Evolutionary conservation across 2,888 invertebrate genomes (phyloP).

Genomic region (Leucophenga maculata): DNA sequence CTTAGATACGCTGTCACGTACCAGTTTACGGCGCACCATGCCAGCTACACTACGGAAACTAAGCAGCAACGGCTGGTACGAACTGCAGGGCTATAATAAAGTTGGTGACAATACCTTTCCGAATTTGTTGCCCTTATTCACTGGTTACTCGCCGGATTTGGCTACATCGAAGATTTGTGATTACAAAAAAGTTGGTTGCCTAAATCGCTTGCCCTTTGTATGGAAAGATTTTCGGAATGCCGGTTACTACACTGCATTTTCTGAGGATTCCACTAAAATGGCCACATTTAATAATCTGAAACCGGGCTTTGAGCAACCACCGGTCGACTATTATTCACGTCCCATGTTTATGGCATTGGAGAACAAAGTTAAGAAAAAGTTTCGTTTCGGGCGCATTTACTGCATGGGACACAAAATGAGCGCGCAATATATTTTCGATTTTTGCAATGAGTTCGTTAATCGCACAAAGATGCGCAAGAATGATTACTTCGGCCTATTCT

Average conservation of each 20-base stretch:
- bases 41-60: slow-evolving; percentile 78
- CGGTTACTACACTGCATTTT: slow-evolving; percentile 82
- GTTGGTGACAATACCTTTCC: slow-evolving; percentile 88
- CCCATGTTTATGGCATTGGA: slow-evolving; percentile 80
- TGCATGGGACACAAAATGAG: slow-evolving; percentile 76
- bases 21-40: slow-evolving; percentile 79
- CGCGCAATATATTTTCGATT: slow-evolving; percentile 77
- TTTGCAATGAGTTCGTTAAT: slow-evolving; percentile 77
- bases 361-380: slow-evolving; percentile 58
- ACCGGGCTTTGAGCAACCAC: slow-evolving; percentile 78
- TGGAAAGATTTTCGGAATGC: slow-evolving; percentile 80
- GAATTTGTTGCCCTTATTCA: slow-evolving; percentile 84
- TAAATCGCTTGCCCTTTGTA: slow-evolving; percentile 80
- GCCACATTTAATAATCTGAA: slow-evolving; percentile 77
- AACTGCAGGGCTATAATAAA: slow-evolving; percentile 80
- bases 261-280: slow-evolving; percentile 78
- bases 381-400: slow-evolving; percentile 57
- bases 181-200: slow-evolving; percentile 72
- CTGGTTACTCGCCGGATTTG: slow-evolving; percentile 75
- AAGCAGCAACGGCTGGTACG: too few species aligned
- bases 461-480: slow-evolving; percentile 51
- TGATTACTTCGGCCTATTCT: slow-evolving; percentile 79
- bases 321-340: slow-evolving; percentile 84
- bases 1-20: slow-evolving; percentile 8
- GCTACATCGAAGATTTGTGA: slow-evolving; percentile 72